Evolutionary conservation across 2,113 vertebrate genomes (phyloP), one percentile per base, ranked within the genome.

Genomic region (Toxostoma redivivum): DNA sequence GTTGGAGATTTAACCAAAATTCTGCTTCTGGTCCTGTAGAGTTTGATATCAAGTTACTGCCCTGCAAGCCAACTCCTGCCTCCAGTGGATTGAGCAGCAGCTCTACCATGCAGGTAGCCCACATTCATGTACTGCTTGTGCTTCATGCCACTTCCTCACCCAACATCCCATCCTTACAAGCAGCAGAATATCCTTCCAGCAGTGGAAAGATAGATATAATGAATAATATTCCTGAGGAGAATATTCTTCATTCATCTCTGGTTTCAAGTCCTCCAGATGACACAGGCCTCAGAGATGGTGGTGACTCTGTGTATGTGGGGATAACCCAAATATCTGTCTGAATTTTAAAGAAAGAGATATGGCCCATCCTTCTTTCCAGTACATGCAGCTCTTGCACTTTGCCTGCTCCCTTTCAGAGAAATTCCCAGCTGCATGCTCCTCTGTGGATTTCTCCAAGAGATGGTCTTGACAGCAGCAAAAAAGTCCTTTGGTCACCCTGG

Each of bases 121-220:
- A 51, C 10, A 12, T 22, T 62, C 60, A 35, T 2, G 0, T n/a
- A 7, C 20, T 45, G 37, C 14, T 80, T 0, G 0, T 70, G 38
- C n/a, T 73, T 56, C 53, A 50, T 33, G 37, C 4, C 22, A 9
- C 37, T 83, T 81, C 60, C 38, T 81, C n/a, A 54, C 9, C 35
- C 21, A 33, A 30, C 31, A 40, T n/a, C 48, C 25, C 16, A 56
- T 27, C 61, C 44, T 74, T 51, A 25, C 6, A 79, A 67, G 21
- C 7, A 6, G 3, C 16, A 81, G 56, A 73, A 42, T 47, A 48
- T 14, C 53, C 17, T 84, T 51, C 7, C 44, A 67, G 37, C 6
- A 71, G 15, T 48, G 28, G 91, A 22, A 40, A 14, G 25, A 50
- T 27, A 50, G 25, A 15, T 50, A 50, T 27, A 50, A 50, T 50